Evolutionary conservation across 2,797 vertebrate genomes (phyloP).

Genomic region (Argyrosomus regius): DNA sequence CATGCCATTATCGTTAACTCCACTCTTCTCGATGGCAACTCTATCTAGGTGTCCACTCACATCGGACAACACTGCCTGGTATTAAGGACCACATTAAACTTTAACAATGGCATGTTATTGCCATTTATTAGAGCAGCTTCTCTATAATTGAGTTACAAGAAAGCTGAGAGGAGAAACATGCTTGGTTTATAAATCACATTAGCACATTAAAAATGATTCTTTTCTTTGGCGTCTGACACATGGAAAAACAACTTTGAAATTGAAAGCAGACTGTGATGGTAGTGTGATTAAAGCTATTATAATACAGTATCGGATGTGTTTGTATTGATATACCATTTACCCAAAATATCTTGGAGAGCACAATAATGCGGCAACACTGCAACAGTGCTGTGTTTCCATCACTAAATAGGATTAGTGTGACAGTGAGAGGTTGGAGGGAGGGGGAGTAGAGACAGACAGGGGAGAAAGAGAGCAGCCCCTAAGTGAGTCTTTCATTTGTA

Average conservation of each 20-base stretch:
- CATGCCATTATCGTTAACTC: conserved; percentile 42
- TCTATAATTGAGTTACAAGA: conserved; percentile 76
- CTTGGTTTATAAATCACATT: conserved; percentile 65
- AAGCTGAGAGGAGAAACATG: conserved; percentile 62
- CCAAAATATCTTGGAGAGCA: conserved; percentile 63
- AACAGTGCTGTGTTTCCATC: conserved; percentile 59
- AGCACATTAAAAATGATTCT: conserved; percentile 51
- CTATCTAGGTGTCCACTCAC: conserved; percentile 55
- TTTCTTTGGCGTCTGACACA: conserved; percentile 31
- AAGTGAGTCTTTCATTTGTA: conserved; percentile 86
- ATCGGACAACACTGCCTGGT: conserved; percentile 32
- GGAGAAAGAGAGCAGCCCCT: conserved; percentile 61
- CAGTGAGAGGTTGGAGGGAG: conserved; percentile 61
- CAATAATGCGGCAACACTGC: conserved; percentile 48
- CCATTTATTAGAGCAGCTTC: conserved; percentile 71
- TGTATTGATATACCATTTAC: conserved; percentile 61
- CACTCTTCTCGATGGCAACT: conserved; percentile 23
- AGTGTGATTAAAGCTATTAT: conserved; percentile 48
- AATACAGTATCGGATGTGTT: conserved; percentile 45
- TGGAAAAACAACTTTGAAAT: conserved; percentile 32
- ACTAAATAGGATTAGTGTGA: conserved; percentile 80
- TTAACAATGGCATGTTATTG: conserved; percentile 77
- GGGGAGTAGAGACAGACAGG: conserved; percentile 51
- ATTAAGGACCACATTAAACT: conserved; percentile 75
- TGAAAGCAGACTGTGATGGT: conserved; percentile 24